Conservation (phyloP, 2,797 vertebrate genomes). For the Platalea minor region DNA sequence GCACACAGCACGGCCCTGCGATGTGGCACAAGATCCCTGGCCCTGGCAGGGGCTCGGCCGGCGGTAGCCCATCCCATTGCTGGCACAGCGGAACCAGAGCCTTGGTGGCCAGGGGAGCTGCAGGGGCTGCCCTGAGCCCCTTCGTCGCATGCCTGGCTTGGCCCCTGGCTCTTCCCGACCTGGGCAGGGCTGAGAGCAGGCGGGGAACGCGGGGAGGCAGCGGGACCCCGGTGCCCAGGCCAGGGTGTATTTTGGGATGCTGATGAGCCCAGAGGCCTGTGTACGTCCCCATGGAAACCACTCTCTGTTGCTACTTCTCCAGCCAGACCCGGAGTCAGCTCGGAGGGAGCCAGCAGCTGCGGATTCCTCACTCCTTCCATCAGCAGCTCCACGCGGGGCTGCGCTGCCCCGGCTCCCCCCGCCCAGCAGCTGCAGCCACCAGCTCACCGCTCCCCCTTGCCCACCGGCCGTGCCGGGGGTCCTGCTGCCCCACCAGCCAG, state of each 20-base stretch:
- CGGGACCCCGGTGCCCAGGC: rapidly evolving
- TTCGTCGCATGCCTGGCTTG: rapidly evolving
- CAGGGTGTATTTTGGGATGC: not conserved
- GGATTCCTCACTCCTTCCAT: slow-evolving; percentile 71
- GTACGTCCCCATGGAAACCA: slow-evolving; percentile 55
- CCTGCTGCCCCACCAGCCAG: not conserved
- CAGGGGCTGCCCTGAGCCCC: not conserved
- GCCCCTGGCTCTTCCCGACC: not conserved
- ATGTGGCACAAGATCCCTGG: not conserved
- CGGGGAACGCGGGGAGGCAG: rapidly evolving
- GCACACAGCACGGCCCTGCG: rapidly evolving
- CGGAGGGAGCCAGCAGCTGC: slow-evolving; percentile 47
- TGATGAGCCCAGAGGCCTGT: not conserved
- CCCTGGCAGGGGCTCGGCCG: rapidly evolving
- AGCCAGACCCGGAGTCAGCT: not conserved
- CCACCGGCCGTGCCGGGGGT: rapidly evolving
- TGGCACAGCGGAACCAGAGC: not conserved
- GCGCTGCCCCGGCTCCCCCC: not conserved
- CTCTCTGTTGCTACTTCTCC: not conserved
- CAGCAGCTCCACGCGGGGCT: not conserved
- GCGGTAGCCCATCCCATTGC: rapidly evolving
- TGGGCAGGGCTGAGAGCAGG: not conserved
- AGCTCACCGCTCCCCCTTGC: not conserved
- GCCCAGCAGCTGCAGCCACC: not conserved
- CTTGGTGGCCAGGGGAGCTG: rapidly evolving